phyloP scores from a whole-genome alignment of 2,888 invertebrate genomes.

The Halocaridina rubra region DNA sequence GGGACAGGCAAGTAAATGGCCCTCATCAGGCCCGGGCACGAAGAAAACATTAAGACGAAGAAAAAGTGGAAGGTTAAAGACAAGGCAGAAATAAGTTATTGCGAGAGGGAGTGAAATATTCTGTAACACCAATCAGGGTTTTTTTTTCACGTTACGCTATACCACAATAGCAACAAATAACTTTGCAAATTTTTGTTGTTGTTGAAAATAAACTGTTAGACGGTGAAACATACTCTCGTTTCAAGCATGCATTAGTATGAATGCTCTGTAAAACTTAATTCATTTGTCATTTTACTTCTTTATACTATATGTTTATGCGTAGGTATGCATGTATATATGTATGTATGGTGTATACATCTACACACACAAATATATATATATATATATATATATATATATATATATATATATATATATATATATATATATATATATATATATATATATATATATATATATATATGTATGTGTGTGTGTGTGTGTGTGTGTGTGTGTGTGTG shows the following conservation, averaged over 20 bases:
- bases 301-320: neutral
- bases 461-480: neutral
- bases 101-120: too few species aligned
- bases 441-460: neutral
- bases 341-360: too few species aligned
- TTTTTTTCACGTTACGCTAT: too few species aligned
- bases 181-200: too few species aligned
- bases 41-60: too few species aligned
- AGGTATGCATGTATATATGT: too few species aligned
- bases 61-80: too few species aligned
- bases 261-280: neutral
- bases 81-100: neutral
- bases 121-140: too few species aligned
- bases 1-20: too few species aligned
- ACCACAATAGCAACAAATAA: too few species aligned
- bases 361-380: too few species aligned
- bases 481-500: neutral
- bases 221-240: neutral
- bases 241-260: neutral
- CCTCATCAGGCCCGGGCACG: too few species aligned
- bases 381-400: neutral
- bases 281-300: neutral
- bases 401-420: neutral
- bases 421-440: slow-evolving; percentile 1
- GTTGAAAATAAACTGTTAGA: neutral